Evolutionary conservation across 2,888 invertebrate species (phyloP).

Genomic region (Pegoplata infirma): DNA sequence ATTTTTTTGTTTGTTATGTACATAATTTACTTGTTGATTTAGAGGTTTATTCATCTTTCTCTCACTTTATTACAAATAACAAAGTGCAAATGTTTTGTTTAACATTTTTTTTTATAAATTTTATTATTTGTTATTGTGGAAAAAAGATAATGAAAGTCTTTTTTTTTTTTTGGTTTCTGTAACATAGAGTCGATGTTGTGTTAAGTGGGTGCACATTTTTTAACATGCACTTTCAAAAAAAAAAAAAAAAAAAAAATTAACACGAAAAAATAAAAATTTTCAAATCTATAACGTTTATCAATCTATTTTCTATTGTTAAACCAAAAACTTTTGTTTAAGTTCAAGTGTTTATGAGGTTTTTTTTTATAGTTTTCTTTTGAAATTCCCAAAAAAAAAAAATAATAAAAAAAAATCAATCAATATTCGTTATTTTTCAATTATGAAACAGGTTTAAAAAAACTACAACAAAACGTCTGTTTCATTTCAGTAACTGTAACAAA

Average conservation of each 20-base stretch:
- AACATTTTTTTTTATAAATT: not conserved
- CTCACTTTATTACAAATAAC: not conserved
- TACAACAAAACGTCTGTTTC: not conserved
- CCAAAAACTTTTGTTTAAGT: not conserved
- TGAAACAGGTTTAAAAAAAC: too few relatives aligned
- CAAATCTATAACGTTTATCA: not conserved
- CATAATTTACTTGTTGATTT: constrained; percentile 32
- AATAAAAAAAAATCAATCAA: constrained; percentile 18
- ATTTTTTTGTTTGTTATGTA: not conserved
- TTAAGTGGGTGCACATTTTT: constrained; percentile 20
- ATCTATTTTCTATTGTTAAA: not conserved
- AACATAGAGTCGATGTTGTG: constrained; percentile 19
- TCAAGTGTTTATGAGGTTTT: constrained; percentile 18
- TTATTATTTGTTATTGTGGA: constrained; percentile 4
- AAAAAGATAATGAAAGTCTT: constrained; percentile 41
- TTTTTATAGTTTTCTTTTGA: not conserved
- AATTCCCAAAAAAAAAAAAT: not conserved
- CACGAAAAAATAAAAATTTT: not conserved
- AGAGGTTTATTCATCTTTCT: constrained; percentile 23
- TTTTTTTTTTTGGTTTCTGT: too few relatives aligned
- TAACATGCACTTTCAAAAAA: constrained; percentile 29
- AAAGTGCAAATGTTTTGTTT: constrained; percentile 37
- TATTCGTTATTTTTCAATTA: constrained; percentile 13
- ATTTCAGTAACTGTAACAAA: constrained; percentile 26
- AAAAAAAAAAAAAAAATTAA: not conserved